These are phyloP conservation scores for Corapipo altera DNA, from an alignment of 2,113 vertebrate genomes.

Conservation along the genomic window DNA sequence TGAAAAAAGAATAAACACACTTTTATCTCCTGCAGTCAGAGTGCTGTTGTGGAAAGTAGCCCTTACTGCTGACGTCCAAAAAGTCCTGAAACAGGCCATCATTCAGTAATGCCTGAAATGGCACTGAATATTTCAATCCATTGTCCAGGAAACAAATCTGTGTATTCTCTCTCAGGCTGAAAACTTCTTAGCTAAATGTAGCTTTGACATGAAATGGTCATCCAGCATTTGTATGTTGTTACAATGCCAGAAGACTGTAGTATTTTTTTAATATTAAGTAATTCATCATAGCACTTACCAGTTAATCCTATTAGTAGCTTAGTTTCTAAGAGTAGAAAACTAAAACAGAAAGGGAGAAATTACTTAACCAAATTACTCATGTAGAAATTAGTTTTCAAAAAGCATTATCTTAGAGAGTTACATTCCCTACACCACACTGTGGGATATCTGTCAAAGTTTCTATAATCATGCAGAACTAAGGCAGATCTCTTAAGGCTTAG, in stretches of 20 bases:
- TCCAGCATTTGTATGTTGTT: neutral
- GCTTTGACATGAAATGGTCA: neutral
- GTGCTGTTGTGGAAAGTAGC: conserved; percentile 32
- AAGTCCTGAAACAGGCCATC: neutral
- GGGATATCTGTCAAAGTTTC: neutral
- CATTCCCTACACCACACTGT: neutral
- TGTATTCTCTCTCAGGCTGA: neutral
- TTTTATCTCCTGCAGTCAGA: conserved; percentile 50
- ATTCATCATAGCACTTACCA: neutral
- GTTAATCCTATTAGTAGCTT: conserved; percentile 1
- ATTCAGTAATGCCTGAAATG: conserved; percentile 19
- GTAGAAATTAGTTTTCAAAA: neutral
- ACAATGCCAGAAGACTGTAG: neutral
- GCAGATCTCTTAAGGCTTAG: neutral
- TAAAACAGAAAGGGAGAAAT: neutral
- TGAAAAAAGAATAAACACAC: conserved; percentile 18
- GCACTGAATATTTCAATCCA: neutral
- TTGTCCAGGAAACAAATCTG: neutral
- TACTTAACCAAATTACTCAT: neutral
- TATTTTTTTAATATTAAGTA: neutral
- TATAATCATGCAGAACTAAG: neutral
- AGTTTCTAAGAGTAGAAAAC: neutral
- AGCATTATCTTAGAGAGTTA: neutral
- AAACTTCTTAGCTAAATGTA: neutral
- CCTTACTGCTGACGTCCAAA: conserved; percentile 13